A percentile compares a stretch with the other conserved stretches of the same genome.
phyloP scores from a whole-genome alignment of 1,140 invertebrate species.

The Leguminivora glycinivorella region DNA sequence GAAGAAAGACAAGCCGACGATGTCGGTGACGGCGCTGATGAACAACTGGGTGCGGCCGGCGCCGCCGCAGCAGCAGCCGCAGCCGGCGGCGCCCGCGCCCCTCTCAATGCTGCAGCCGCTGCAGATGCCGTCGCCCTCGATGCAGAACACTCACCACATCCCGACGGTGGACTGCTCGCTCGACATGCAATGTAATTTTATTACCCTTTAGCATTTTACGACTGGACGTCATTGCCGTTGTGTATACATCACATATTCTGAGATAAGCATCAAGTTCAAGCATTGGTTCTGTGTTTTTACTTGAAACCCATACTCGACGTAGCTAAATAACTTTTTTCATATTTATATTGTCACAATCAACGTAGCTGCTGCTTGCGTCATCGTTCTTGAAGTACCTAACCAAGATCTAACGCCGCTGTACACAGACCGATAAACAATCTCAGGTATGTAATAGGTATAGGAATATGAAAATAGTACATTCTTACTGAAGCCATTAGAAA shows the following conservation, averaged over 20 bases:
- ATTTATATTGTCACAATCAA: too few relatives aligned
- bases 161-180: constrained; percentile 62
- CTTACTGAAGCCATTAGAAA: too few relatives aligned
- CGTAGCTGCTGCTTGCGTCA: too few relatives aligned
- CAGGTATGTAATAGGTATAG: too few relatives aligned
- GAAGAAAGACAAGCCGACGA: constrained; percentile 91
- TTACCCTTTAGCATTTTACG: constrained; percentile 1
- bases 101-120: constrained; percentile 52
- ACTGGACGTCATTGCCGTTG: not conserved
- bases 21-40: constrained; percentile 90
- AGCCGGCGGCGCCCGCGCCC: constrained; percentile 77
- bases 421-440: too few relatives aligned
- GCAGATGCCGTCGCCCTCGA: constrained; percentile 54
- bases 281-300: not conserved
- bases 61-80: constrained; percentile 58
- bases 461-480: too few relatives aligned
- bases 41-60: constrained; percentile 71
- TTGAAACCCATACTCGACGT: too few relatives aligned
- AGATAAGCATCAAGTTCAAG: not conserved
- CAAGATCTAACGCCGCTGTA: too few relatives aligned
- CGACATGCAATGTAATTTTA: constrained; percentile 71
- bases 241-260: not conserved
- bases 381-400: too few relatives aligned
- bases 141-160: constrained; percentile 32
- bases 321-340: too few relatives aligned